Evolutionary conservation across 1,140 invertebrate genomes (phyloP), one percentile per base, ranked within the genome.

Genomic region (Thaumatotibia leucotreta): DNA sequence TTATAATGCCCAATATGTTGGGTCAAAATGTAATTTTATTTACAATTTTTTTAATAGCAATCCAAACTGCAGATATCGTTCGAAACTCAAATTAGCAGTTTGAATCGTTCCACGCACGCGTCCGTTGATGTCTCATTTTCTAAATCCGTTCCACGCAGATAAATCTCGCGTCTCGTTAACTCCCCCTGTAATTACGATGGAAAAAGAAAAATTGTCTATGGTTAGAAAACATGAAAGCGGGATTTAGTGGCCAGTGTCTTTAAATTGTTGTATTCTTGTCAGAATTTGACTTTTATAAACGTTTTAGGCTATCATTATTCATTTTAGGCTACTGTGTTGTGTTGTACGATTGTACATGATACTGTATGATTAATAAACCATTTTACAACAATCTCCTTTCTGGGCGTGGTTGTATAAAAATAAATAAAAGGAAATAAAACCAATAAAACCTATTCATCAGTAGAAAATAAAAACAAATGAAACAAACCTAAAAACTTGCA

Each of bases 91-190:
- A 52, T 27, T 27, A 27, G 52, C 24, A 23, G 23, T 58, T 58
- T 58, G 24, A 31, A 27, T 27, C 23, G 24, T 27, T 14, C 24
- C 23, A 31, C 52, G 14, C 23, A 27, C 52, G 29, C 52, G 14
- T 3, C 20, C 0, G n/a, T 14, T 58, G 52, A 58, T 58, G 52
- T 58, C 52, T 58, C 52, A 58, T 58, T 58, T 58, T 58, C 52
- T 58, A 58, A 58, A 58, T 58, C 52, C 52, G 52, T 58, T 58
- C 11, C 23, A 29, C 23, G 24, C 23, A 58, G 52, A 54, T 58
- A 58, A 58, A 58, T 58, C 52, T 58, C 52, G 52, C 52, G 52
- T 58, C 52, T 58, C 52, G 52, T 58, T 63, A 63, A 33, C 61
- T 35, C 24, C 23, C 24, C 52, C 23, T 14, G 4, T 58, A 58